phyloP scores from a whole-genome alignment of 2,888 invertebrate species.

The Carpatolechia fugitivella region DNA sequence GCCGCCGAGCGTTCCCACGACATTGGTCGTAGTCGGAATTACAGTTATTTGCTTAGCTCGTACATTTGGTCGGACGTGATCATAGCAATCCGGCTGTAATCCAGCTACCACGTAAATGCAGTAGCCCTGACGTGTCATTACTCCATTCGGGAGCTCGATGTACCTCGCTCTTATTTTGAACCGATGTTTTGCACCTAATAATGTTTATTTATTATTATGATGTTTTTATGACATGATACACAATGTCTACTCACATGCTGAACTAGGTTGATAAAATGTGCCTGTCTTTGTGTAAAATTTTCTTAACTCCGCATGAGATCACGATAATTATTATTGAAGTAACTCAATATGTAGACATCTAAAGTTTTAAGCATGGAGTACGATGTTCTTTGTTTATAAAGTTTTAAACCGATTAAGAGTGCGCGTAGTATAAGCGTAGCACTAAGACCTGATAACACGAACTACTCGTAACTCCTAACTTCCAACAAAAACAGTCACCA shows the following conservation, averaged over 20 bases:
- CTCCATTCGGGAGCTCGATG: neutral
- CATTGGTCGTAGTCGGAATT: slow-evolving; percentile 70
- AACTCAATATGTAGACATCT: too few species aligned
- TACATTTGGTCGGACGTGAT: slow-evolving; percentile 32
- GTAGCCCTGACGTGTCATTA: neutral
- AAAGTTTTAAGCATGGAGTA: neutral
- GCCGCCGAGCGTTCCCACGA: slow-evolving; percentile 59
- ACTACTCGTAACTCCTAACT: slow-evolving; percentile 2
- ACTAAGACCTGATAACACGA: neutral
- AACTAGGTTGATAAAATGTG: too few species aligned
- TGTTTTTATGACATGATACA: too few species aligned
- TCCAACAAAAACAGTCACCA: slow-evolving; percentile 1
- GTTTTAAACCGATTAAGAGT: neutral
- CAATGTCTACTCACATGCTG: too few species aligned
- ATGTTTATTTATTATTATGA: too few species aligned
- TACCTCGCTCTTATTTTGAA: neutral
- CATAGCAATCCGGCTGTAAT: slow-evolving; percentile 25
- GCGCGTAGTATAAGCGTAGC: neutral
- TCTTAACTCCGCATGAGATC: too few species aligned
- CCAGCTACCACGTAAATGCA: neutral
- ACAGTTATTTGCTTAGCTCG: slow-evolving; percentile 56
- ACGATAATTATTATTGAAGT: too few species aligned
- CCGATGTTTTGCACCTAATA: too few species aligned
- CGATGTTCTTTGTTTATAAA: neutral
- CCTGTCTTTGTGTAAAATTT: too few species aligned